Base-by-base conservation (phyloP, 1,140 invertebrate species). In the Micrasema longulum region DNA sequence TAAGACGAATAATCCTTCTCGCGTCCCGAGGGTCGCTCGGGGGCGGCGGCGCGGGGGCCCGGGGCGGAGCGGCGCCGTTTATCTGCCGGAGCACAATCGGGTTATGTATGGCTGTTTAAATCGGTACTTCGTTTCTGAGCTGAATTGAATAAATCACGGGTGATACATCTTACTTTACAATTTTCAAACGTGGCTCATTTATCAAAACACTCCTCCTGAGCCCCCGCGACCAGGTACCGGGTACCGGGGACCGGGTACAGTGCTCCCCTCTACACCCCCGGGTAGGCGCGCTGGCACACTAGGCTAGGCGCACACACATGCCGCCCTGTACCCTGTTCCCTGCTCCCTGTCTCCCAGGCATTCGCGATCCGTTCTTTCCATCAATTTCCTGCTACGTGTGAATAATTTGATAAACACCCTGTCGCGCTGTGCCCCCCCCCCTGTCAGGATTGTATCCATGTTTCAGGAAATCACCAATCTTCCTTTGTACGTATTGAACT, bases 101-200 rank as follows among this genome's bases (percentile, higher is more conserved):
- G 69, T 64, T 64, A 71, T 71, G 62, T 71, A 71, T 71, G 60
- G 60, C 69, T 52, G 69, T 71, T 71, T 71, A 71, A 71, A 71
- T 71, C 69, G 69, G 69, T 23, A 71, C 67, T 57, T 69, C 67
- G 67, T 71, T 71, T 71, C 57, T 66, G 62, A 66, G 70, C 23
- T 43, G 73, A 74, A 57, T 62, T 38, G 69, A 66, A 75, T 72
- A 69, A 75, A 75, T 75, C 73, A 72, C 73, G 69, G 70, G 69
- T 72, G 68, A 75, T 75, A 75, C 70, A 60, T 75, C 73, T 75
- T 72, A 75, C 73, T 75, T 75, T 72, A 72, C 73, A 75, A 72
- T 75, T 72, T 75, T 65, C 70, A 69, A 75, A 75, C 66, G 73
- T 31, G 60, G 36, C 45, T 31, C 69, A 75, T 75, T 75, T 72